Evolutionary conservation across 2,797 vertebrate species (phyloP), one percentile per base, ranked within the genome.

Genomic region (Intellagama lesueurii): DNA sequence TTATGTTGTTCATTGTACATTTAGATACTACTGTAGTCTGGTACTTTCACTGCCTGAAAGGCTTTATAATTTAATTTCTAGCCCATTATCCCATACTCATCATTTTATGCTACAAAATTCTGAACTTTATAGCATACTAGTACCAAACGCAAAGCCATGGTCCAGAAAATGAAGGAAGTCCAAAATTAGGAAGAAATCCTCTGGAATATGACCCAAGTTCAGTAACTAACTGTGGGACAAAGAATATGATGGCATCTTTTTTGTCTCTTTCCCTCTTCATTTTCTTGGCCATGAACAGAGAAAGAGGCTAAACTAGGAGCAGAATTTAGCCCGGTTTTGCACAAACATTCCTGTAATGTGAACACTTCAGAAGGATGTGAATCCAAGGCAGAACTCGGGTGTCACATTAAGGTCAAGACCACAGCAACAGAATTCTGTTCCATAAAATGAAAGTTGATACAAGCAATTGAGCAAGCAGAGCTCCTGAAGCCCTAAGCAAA

Each of bases 1-100:
- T 56, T 94, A 73, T 7, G 73, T 30, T 77, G 81, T 88, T 94
- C 90, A 88, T 94, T 17, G 84, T 93, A 52, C 89, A 85, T 64
- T 92, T 91, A 75, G 26, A 28, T 75, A 88, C 92, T n/a, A 7
- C 66, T 56, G 64, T 49, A 1, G 68, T 75, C 52, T 52, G 76
- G 79, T 66, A 66, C 16, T 81, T 19, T 0, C 87, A 89, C 81
- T 92, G 28, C 69, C 79, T 81, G 44, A 88, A 81, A 86, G 89
- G 77, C 70, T 24, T 26, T 17, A 22, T 22, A 3, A 32, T 92
- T 94, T 93, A 85, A 89, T 52, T 28, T 82, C 22, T 32, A 35
- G 56, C 32, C 44, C 35, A 52, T 86, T 68, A 85, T n/a, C 73
- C 49, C 5, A 66, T 47, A 88, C 32, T 35, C 19, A 8, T 66